Evolutionary conservation across 2,888 invertebrate genomes (phyloP), one percentile per base, ranked within the genome.

Genomic region (Digitonthophagus gazella): DNA sequence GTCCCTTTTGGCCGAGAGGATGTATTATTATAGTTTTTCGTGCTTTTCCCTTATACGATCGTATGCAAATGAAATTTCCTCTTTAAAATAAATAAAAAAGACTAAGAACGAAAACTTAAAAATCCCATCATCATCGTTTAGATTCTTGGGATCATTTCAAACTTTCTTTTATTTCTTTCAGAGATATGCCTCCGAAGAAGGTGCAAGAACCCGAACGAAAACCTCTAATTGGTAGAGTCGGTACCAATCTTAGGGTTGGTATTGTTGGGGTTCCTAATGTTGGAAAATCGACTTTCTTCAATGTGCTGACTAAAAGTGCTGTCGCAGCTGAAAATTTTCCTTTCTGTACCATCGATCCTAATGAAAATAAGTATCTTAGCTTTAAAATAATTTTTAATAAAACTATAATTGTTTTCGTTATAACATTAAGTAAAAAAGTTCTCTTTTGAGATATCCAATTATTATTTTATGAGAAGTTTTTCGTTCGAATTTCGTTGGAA

Each of bases 291-390:
- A 98, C 99, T 65, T 98, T 99, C 86, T 99, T 99, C 88, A 99
- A 99, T 85, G 97, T 98, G 18, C 85, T 99, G 73, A 99, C 99
- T 22, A 97, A 98, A 83, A 97, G 97, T 82, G 92, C 94, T 79
- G 98, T 96, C 3, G 92, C 97, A 67, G 99, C 99, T 66, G 99
- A 98, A 83, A 99, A 99, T 83, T 99, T 98, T 82, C 98, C 99
- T 0, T 99, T 99, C 88, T 99, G 99, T 87, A 99, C 99, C 83
- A 99, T 99, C 82, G 98, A 99, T 85, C 99, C 99, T 64, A 98
- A 98, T 94, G 98, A 99, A 90, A 98, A 96, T 97, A 95, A 96
- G 96, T 96, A 92, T 90, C 75, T 76, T 78, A n/a, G n/a, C n/a
- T 79, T 78, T 57, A 57, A 16, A 15, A 57, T 11, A 57, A 44